Conservation (phyloP, 2,888 invertebrate genomes). For the Dasypogon diadema region DNA sequence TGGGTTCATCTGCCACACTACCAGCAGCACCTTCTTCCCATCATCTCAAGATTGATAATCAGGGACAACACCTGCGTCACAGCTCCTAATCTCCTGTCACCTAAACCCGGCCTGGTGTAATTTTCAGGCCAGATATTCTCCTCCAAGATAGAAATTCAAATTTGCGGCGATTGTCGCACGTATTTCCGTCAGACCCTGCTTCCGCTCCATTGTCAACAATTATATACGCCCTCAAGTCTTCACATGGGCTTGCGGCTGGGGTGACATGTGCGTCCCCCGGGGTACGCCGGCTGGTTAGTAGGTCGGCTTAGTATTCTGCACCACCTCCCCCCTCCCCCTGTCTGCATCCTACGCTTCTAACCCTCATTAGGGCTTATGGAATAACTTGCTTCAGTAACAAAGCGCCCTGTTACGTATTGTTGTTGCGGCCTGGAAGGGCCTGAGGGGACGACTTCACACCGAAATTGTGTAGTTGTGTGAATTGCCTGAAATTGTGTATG, state of each 20-base stretch:
- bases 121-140: neutral
- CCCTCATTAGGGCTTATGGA: constrained; percentile 21
- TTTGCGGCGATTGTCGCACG: constrained; percentile 14
- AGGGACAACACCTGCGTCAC: constrained; percentile 8
- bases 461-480: neutral
- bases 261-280: constrained; percentile 30
- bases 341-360: neutral
- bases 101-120: neutral
- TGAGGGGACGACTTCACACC: neutral
- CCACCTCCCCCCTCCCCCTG: neutral
- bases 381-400: constrained; percentile 9
- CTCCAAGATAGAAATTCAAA: constrained; percentile 13
- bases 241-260: constrained; percentile 25
- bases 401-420: neutral
- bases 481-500: constrained; percentile 6
- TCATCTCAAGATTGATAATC: neutral
- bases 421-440: too few species aligned
- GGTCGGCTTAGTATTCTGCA: constrained; percentile 1
- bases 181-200: constrained; percentile 2
- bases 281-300: constrained; percentile 17
- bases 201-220: constrained; percentile 28
- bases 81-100: neutral
- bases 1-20: neutral
- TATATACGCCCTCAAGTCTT: constrained; percentile 27
- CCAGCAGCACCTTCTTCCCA: neutral